Evolutionary conservation across 2,797 vertebrate genomes (phyloP).

Genomic region (Rhinoraja longicauda): DNA sequence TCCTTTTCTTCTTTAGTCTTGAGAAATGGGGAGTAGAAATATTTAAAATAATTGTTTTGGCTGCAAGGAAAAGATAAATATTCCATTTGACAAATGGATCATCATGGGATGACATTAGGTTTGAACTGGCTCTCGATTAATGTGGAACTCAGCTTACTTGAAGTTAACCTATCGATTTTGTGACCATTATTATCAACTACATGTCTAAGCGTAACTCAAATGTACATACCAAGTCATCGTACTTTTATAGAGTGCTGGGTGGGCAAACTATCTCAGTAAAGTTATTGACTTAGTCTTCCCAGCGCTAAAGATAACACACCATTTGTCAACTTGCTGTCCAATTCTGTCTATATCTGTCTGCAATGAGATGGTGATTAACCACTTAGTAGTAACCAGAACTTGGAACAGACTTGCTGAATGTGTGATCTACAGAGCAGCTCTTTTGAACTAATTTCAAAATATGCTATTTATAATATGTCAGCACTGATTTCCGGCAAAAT

Average conservation of each 20-base stretch:
- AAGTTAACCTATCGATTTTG: not conserved
- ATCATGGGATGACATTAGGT: slow-evolving; percentile 39
- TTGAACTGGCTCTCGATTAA: slow-evolving; percentile 35
- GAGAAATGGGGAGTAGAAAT: not conserved
- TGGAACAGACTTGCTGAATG: slow-evolving; percentile 3
- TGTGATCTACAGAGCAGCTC: not conserved
- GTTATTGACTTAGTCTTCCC: slow-evolving; percentile 19
- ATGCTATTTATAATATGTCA: not conserved
- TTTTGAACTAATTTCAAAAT: not conserved
- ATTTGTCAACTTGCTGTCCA: slow-evolving; percentile 20
- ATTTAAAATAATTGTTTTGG: not conserved
- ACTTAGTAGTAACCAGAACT: not conserved
- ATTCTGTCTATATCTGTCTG: slow-evolving; percentile 21
- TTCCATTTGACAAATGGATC: not conserved
- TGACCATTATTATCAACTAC: not conserved
- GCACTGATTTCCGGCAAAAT: not conserved
- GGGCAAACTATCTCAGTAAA: not conserved
- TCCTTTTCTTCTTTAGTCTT: not conserved
- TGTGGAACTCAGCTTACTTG: not conserved
- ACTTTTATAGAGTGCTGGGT: slow-evolving; percentile 11
- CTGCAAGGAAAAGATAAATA: not conserved
- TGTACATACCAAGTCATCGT: not conserved
- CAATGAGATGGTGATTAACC: slow-evolving; percentile 27
- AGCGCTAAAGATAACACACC: not conserved
- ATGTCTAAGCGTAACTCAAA: not conserved